Evolutionary conservation across 2,113 vertebrate species (phyloP), one percentile per base, ranked within the genome.

Genomic region (Mesoclemmys tuberculata): DNA sequence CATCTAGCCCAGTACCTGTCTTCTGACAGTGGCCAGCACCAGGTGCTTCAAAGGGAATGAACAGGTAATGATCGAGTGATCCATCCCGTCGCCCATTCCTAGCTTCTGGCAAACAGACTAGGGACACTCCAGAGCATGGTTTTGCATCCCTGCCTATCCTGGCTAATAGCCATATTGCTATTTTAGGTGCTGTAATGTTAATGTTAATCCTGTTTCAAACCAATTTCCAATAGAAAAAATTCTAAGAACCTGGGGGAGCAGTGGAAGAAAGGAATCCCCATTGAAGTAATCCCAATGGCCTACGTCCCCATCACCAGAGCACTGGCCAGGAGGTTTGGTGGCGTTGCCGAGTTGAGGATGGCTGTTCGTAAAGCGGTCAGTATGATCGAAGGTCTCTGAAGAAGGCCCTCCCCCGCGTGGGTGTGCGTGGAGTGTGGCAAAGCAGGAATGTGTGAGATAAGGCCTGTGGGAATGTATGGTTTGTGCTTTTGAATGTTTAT

Each of bases 211-310:
- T 44, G 4, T 84, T 94, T 93, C 85, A 64, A 75, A 71, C 82
- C 58, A 2, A 87, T 55, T 87, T 55, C 93, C 58, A 79, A 44
- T 91, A 99, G 99, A 97, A 99, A 99, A 94, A 99, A 99, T 97
- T 99, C 99, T 1, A 96, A 98, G 95, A 97, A 93, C 85, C 98
- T 99, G 0, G 99, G 99, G 21, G 98, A 99, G 96, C 99, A 99
- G 44, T 99, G 99, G 99, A 99, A 99, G 97, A 99, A 99, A 94
- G 99, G 99, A 2, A 98, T 99, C 85, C 99, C 99, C 0, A 98
- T 99, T 0, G 99, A 99, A 95, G 99, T 99, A 56, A 99, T 99
- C 92, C 99, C 99, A 18, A 99, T 99, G 99, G 99, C 99, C 13
- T 99, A 99, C 0, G 98, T 99, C 10, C 99, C 99, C 0, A 97